These are phyloP conservation scores for Lycorma delicatula DNA, from an alignment of 1,140 invertebrate species.

Conservation along the genomic window DNA sequence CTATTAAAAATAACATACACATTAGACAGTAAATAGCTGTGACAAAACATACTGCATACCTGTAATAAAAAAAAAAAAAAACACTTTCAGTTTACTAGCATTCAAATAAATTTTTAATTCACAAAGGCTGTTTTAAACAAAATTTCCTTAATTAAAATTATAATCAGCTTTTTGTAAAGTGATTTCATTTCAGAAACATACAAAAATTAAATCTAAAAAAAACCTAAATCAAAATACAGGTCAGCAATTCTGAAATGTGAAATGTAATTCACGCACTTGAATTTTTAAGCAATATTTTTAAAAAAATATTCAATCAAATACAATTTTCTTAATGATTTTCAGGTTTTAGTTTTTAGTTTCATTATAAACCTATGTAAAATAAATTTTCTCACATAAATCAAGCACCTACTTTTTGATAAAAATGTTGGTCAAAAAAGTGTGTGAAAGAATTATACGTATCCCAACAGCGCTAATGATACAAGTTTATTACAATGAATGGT, in stretches of 20 bases:
- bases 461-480: too few relatives aligned
- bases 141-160: background rate
- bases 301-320: too few relatives aligned
- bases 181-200: background rate
- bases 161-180: background rate
- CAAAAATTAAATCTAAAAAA: background rate
- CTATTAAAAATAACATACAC: constrained; percentile 22
- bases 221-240: background rate
- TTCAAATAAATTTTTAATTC: background rate
- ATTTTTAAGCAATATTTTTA: too few relatives aligned
- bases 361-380: too few relatives aligned
- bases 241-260: background rate
- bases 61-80: constrained; percentile 23
- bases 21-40: constrained; percentile 30
- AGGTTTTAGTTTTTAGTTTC: too few relatives aligned
- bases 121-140: background rate
- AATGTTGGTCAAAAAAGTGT: too few relatives aligned
- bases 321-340: too few relatives aligned
- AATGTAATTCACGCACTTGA: too few relatives aligned
- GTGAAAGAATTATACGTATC: too few relatives aligned
- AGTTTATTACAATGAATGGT: too few relatives aligned
- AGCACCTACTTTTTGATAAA: too few relatives aligned
- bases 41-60: constrained; percentile 33
- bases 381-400: too few relatives aligned
- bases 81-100: background rate